A percentile compares a stretch with the other conserved stretches of the same genome.
Conservation (phyloP, 2,888 invertebrate species). For the Athalia rosae region DNA sequence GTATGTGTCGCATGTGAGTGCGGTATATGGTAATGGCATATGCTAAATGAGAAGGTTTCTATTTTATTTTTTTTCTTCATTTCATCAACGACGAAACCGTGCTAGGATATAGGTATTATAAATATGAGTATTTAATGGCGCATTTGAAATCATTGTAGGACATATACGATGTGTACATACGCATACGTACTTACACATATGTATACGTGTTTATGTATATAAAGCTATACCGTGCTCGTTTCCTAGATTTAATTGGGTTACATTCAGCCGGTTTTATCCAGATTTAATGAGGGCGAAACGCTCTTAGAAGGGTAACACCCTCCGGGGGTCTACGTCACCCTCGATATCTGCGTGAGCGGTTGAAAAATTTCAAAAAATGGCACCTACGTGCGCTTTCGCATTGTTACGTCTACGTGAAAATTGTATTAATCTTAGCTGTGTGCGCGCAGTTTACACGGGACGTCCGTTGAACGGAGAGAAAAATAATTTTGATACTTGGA, state of each 20-base stretch:
- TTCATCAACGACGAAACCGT: too few relatives aligned
- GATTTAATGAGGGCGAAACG: slow-evolving; percentile 5
- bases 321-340: neutral
- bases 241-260: neutral
- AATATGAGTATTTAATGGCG: neutral
- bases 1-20: neutral
- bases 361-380: neutral
- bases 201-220: too few relatives aligned
- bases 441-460: too few relatives aligned
- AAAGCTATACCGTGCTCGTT: neutral
- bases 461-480: too few relatives aligned
- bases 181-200: too few relatives aligned
- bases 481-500: too few relatives aligned
- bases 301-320: slow-evolving; percentile 8
- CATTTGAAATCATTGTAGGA: neutral
- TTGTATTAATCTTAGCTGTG: neutral
- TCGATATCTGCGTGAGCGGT: neutral
- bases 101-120: too few relatives aligned
- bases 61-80: too few relatives aligned
- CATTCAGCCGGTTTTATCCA: neutral
- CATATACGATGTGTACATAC: too few relatives aligned
- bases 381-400: too few relatives aligned
- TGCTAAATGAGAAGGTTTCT: neutral
- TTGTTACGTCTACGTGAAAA: neutral
- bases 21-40: neutral